These are phyloP conservation scores for Adelphocoris suturalis DNA, from an alignment of 2,888 invertebrate species.

Conservation along the genomic window DNA sequence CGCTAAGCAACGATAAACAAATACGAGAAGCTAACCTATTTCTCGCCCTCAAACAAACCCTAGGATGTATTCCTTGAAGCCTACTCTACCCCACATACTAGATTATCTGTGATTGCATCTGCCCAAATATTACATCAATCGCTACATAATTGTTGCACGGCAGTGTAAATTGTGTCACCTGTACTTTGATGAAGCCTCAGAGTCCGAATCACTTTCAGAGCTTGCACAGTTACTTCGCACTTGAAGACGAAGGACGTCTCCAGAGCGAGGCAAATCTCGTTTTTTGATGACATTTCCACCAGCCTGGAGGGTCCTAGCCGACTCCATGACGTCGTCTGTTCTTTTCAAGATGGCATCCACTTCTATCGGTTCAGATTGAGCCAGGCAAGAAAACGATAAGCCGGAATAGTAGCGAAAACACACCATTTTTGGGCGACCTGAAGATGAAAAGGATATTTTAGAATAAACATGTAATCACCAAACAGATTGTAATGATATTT, in stretches of 20 bases:
- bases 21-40: no score
- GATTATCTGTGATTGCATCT: no score
- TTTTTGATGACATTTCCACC: slow-evolving; percentile 72
- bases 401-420: slow-evolving; percentile 87
- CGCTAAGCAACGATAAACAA: no score
- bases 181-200: slow-evolving; percentile 75
- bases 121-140: no score
- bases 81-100: no score
- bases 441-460: slow-evolving; percentile 77
- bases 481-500: no score
- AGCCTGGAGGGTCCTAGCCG: not conserved
- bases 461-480: not conserved
- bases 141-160: no score
- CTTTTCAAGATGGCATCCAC: slow-evolving; percentile 59
- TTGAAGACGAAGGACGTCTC: slow-evolving; percentile 74
- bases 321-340: slow-evolving; percentile 72
- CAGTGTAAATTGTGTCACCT: slow-evolving; percentile 57
- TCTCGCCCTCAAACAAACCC: no score
- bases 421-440: slow-evolving; percentile 85
- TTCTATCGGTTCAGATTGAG: slow-evolving; percentile 82
- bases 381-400: slow-evolving; percentile 83
- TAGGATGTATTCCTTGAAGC: no score
- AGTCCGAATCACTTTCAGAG: slow-evolving; percentile 76
- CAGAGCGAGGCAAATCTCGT: slow-evolving; percentile 74
- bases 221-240: slow-evolving; percentile 74